Percentiles rank a stretch among this genome's conserved stretches.
These are phyloP conservation scores for Sebastes schlegelii DNA, from an alignment of 2,113 vertebrate genomes.

Conservation along the genomic window DNA sequence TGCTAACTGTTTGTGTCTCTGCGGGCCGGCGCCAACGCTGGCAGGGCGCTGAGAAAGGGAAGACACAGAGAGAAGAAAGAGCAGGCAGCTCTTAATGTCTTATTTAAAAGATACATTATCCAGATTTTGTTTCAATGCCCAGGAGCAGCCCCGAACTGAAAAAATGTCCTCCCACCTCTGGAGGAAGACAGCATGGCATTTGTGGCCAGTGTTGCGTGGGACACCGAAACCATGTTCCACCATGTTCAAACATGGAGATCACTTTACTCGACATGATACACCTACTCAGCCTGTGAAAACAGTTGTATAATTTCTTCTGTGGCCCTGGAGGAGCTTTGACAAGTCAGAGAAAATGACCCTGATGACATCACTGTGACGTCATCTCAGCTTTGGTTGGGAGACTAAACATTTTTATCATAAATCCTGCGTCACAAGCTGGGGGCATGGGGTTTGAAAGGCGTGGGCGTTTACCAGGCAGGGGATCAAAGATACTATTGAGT, in stretches of 20 bases:
- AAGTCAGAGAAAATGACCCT: neutral
- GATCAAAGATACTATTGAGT: no score
- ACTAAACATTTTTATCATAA: no score
- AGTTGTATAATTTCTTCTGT: neutral
- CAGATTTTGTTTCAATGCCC: neutral
- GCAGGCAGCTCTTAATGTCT: slow-evolving; percentile 17
- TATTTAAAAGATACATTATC: slow-evolving; percentile 14
- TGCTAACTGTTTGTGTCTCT: slow-evolving; percentile 49
- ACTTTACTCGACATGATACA: neutral
- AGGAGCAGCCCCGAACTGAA: neutral
- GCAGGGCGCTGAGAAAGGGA: neutral
- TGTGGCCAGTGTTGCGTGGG: neutral
- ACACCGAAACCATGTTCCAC: neutral
- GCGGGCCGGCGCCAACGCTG: neutral
- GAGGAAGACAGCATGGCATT: neutral
- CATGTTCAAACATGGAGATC: neutral
- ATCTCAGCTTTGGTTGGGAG: neutral
- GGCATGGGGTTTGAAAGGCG: no score
- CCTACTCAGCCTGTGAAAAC: neutral
- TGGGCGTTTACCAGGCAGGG: no score
- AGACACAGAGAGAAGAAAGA: neutral
- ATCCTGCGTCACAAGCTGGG: no score
- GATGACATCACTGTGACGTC: no score
- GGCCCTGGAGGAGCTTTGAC: no score
- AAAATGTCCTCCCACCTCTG: neutral